Base-by-base conservation (phyloP, 2,888 invertebrate genomes). In the Amblyjoppa fuscipennis region DNA sequence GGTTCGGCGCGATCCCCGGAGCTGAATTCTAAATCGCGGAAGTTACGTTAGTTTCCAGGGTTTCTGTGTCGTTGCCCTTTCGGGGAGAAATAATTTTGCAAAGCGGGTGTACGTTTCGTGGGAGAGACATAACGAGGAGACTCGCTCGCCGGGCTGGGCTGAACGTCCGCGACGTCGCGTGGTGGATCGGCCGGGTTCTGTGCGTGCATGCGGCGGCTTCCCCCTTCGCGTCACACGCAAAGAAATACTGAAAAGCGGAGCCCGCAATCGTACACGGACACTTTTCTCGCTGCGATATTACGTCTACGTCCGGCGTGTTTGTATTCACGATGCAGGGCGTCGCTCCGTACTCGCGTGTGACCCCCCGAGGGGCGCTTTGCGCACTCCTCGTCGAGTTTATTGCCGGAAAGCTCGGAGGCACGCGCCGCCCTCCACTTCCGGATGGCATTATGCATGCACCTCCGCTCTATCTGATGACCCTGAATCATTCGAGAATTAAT, bases 331-430 rank as follows among this genome's bases (percentile, higher is more conserved):
- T 74, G 49, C 64, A 34, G 34, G 13, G 13, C 16, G 5, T 41
- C 25, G 41, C 74, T 45, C 61, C 61, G 74, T 61, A 20, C 61
- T 61, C 59, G 61, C 61, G 61, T 61, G 61, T 45, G 61, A 74
- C 16, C 45, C 28, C 59, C 59, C 31, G 56, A 3, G 56, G 34
- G 25, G 64, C 31, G 66, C 56, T 56, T 28, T 28, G 49, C 38
- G 59, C 66, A 68, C 68, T 53, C 11, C 66, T 73, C 73, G 56
- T 13, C 41, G 38, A 45, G 34, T 83, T 83, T 83, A 83, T 83
- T 83, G 74, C 83, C 83, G 83, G 83, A 83, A 83, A 83, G 74
- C 83, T 74, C n/a, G 11, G 45, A 20, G 74, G 51, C 61, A 69
- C 73, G 77, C 73, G 78, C 74, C n/a, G 59, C 38, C 38, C 45